Evolutionary conservation across 2,113 vertebrate genomes (phyloP), one percentile per base, ranked within the genome.

Genomic region (Cynoglossus semilaevis): DNA sequence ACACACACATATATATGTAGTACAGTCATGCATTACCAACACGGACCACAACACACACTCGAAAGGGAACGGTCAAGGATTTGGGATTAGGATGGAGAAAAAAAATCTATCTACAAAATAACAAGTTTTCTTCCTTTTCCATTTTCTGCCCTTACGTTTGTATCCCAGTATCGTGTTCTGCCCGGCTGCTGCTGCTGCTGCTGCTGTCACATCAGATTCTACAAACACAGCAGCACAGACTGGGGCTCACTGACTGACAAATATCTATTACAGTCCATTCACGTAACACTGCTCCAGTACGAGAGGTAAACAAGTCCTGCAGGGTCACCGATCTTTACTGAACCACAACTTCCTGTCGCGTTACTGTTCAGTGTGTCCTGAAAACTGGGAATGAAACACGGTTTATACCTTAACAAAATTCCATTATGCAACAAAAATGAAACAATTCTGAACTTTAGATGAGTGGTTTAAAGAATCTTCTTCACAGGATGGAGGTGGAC

Each of bases 211-310:
- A 72, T 61, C 45, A 54, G 45, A 66, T 61, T 60, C 11, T 19
- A 52, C 47, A 54, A 65, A 58, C 45, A 55, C 36, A 64, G 54
- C 70, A 67, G 51, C 51, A 48, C 15, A n/a, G n/a, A 17, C 7
- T 35, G 48, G 40, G 46, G 44, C 59, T 43, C 42, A 61, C 67
- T 42, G 57, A 60, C 53, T 68, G 51, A 48, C 34, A 17, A 7
- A 44, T 58, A 58, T 57, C 52, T 63, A 54, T 57, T 51, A 53
- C 56, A 36, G 15, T 52, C 34, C 42, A 40, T 58, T 68, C 73
- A 72, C 61, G 55, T 67, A 58, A 71, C 59, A 72, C 54, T 69
- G 79, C 54, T 44, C 72, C 64, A 56, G 72, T 63, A 70, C 57
- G 49, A 58, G 60, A 76, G 62, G 61, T 58, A 36, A 34, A 51